These are phyloP conservation scores for Xenopus petersii DNA, from an alignment of 2,797 vertebrate species.

Conservation along the genomic window DNA sequence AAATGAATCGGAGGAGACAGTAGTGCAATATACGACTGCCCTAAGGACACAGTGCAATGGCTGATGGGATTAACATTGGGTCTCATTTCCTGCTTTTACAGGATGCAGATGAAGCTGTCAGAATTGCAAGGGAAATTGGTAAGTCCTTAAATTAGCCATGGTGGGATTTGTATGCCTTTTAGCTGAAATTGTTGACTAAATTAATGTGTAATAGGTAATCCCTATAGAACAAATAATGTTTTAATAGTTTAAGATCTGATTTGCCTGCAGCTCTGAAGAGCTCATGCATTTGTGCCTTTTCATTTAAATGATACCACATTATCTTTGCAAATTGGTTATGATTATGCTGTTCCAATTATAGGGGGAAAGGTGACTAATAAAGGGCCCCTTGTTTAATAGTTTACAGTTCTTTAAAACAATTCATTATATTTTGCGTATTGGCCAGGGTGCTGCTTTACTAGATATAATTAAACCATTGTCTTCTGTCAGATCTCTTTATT, in stretches of 20 bases:
- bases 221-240: conserved; percentile 65
- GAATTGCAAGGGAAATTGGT: conserved; percentile 92
- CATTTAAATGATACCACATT: conserved; percentile 47
- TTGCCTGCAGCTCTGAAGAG: conserved; percentile 55
- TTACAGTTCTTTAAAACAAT: too few relatives aligned
- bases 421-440: too few relatives aligned
- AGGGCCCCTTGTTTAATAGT: too few relatives aligned
- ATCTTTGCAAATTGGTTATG: conserved; percentile 46
- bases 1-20: conserved; percentile 78
- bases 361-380: too few relatives aligned
- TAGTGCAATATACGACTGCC: conserved; percentile 75
- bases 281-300: conserved; percentile 32
- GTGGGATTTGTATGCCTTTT: conserved; percentile 69
- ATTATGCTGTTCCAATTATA: too few relatives aligned
- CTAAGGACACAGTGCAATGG: conserved; percentile 72
- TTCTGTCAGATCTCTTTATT: background rate
- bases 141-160: conserved; percentile 78
- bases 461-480: background rate
- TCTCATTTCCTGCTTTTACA: conserved; percentile 75
- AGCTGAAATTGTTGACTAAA: conserved; percentile 69
- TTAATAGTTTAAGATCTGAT: conserved; percentile 62
- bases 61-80: conserved; percentile 74
- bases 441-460: background rate
- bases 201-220: conserved; percentile 68
- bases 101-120: conserved; percentile 92